A percentile compares a stretch with the other conserved stretches of the same genome.
phyloP scores from a whole-genome alignment of 2,888 invertebrate genomes.

The Brassicogethes aeneus region DNA sequence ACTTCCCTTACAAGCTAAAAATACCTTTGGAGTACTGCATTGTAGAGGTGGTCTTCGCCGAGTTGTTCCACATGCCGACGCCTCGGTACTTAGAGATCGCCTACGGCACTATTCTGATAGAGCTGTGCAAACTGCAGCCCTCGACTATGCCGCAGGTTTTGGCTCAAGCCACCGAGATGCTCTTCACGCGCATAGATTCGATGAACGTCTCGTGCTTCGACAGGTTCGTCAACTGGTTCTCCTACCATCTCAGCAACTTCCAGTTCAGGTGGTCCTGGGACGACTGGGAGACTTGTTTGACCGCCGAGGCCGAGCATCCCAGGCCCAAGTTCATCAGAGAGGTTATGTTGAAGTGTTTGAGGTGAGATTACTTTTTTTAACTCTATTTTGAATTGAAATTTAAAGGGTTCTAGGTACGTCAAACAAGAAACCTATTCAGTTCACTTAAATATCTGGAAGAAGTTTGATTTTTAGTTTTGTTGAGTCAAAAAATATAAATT shows the following conservation, averaged over 20 bases:
- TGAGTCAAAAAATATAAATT: too few species aligned
- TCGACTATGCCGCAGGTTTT: constrained; percentile 95
- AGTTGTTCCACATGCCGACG: constrained; percentile 86
- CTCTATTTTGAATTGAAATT: too few species aligned
- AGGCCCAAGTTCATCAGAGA: constrained; percentile 92
- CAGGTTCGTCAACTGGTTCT: constrained; percentile 94
- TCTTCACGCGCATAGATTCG: constrained; percentile 90
- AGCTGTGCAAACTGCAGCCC: constrained; percentile 93
- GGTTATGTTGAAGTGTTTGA: constrained; percentile 79
- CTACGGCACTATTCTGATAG: constrained; percentile 92
- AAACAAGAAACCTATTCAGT: not conserved
- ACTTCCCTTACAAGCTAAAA: constrained; percentile 87
- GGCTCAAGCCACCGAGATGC: constrained; percentile 95
- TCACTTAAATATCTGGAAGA: too few species aligned
- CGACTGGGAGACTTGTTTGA: constrained; percentile 85
- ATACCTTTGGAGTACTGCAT: constrained; percentile 97
- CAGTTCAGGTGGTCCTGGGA: constrained; percentile 99
- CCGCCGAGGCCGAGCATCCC: constrained; percentile 79
- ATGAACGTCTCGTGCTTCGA: constrained; percentile 98
- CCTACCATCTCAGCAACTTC: constrained; percentile 97
- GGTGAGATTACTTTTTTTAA: too few species aligned
- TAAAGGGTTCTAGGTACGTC: constrained; percentile 16
- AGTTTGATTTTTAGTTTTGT: too few species aligned
- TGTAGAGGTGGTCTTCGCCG: constrained; percentile 93
- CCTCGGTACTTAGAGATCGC: constrained; percentile 85